phyloP scores from a whole-genome alignment of 2,888 invertebrate genomes.

The Cantharis nigra region DNA sequence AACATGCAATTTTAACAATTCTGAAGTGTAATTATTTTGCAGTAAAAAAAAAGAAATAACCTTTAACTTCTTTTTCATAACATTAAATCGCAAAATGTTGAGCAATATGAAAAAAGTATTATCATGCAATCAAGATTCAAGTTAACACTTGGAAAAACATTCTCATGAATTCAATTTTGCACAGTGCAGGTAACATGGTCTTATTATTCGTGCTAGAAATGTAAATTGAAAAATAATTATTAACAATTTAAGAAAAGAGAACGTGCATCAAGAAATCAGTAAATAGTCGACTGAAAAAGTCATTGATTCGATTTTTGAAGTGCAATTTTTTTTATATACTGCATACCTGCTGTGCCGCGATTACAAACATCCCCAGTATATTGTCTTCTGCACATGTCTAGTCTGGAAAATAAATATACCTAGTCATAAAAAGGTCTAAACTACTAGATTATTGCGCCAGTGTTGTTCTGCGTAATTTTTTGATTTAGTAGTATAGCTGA shows the following conservation, averaged over 20 bases:
- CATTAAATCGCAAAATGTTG: neutral
- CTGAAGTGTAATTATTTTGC: neutral
- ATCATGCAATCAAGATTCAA: conserved; percentile 1
- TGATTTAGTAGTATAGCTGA: conserved; percentile 21
- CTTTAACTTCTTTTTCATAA: neutral
- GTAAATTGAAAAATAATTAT: neutral
- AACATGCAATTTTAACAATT: neutral
- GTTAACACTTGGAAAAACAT: neutral
- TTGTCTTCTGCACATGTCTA: conserved; percentile 98
- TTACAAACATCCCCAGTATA: conserved; percentile 94
- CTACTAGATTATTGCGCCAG: conserved; percentile 21
- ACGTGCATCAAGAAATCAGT: conserved; percentile 20
- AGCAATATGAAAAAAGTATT: neutral
- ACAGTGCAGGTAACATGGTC: conserved; percentile 17
- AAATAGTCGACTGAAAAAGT: conserved; percentile 12
- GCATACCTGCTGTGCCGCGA: conserved; percentile 96
- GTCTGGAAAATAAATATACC: conserved; percentile 73
- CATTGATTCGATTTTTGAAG: conserved; percentile 7
- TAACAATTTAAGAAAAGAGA: neutral
- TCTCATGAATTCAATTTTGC: conserved; percentile 5
- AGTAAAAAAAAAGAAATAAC: neutral
- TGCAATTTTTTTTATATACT: conserved; percentile 20
- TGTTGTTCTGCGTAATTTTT: conserved; percentile 8
- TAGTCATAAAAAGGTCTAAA: conserved; percentile 40
- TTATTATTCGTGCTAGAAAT: neutral